These are phyloP conservation scores for Microctonus brassicae DNA, from an alignment of 2,888 invertebrate species.

Conservation along the genomic window DNA sequence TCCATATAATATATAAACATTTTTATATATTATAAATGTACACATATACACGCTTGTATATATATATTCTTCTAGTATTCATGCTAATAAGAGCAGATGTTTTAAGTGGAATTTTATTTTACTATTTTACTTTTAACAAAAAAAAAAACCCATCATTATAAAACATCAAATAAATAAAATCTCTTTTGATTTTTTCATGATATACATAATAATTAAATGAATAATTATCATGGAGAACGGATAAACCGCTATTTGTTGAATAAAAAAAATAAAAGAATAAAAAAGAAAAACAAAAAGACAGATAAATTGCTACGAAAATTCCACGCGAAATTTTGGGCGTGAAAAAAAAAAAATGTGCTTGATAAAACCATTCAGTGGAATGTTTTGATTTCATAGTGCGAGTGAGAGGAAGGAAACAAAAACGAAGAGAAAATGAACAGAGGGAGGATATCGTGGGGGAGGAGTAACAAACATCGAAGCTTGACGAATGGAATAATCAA, in stretches of 20 bases:
- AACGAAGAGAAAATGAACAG: not conserved
- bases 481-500: slow-evolving; percentile 29
- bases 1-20: not conserved
- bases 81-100: not conserved
- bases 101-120: not conserved
- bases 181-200: too few species aligned
- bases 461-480: slow-evolving; percentile 21
- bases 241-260: not conserved
- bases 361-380: not conserved
- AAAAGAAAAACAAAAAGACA: too few species aligned
- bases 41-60: too few species aligned
- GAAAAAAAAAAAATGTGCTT: not conserved
- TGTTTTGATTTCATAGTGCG: not conserved
- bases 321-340: not conserved
- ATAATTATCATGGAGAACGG: not conserved
- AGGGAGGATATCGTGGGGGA: not conserved
- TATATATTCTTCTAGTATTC: too few species aligned
- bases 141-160: too few species aligned
- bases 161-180: too few species aligned
- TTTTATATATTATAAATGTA: not conserved
- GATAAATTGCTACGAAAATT: not conserved
- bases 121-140: not conserved
- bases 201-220: not conserved
- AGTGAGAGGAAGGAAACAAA: not conserved
- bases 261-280: too few species aligned